These are phyloP conservation scores for Acarapis woodi DNA, from an alignment of 1,140 invertebrate genomes.

Conservation along the genomic window DNA sequence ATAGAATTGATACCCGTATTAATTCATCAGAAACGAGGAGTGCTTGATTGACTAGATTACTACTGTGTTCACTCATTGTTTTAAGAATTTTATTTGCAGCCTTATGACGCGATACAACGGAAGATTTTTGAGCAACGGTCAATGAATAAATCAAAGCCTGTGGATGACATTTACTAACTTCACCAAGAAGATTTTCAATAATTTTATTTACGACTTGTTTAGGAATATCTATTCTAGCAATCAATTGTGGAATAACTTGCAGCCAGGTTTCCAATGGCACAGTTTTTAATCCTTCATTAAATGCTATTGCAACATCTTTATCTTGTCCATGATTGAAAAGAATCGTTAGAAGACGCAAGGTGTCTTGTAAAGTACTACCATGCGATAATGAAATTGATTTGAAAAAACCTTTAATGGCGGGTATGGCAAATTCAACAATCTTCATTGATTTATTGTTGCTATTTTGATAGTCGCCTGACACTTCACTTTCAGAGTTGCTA, in stretches of 20 bases:
- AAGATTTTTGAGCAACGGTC: conserved; percentile 87
- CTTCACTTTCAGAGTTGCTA: no score
- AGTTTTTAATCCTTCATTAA: conserved; percentile 61
- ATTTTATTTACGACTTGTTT: conserved; percentile 52
- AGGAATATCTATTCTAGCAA: conserved; percentile 84
- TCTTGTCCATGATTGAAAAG: conserved; percentile 89
- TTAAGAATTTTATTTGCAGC: conserved; percentile 86
- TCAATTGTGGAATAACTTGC: conserved; percentile 94
- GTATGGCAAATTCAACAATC: conserved; percentile 42
- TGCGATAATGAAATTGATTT: conserved; percentile 64
- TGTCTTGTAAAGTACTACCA: conserved; percentile 90
- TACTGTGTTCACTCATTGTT: conserved; percentile 77
- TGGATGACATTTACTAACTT: conserved; percentile 51
- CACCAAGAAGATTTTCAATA: conserved; percentile 71
- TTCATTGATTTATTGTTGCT: background rate
- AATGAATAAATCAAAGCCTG: conserved; percentile 86
- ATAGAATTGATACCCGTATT: conserved; percentile 88
- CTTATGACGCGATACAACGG: conserved; percentile 41
- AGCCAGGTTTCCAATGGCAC: conserved; percentile 97
- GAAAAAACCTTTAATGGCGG: conserved; percentile 82
- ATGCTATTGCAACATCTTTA: conserved; percentile 67
- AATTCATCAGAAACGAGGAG: conserved; percentile 77
- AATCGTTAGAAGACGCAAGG: conserved; percentile 57
- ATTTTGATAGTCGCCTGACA: background rate
- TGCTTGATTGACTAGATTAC: conserved; percentile 67